A percentile compares a stretch with the other conserved stretches of the same genome.
phyloP scores from a whole-genome alignment of 2,888 invertebrate species.

The Anthrax anthrax region DNA sequence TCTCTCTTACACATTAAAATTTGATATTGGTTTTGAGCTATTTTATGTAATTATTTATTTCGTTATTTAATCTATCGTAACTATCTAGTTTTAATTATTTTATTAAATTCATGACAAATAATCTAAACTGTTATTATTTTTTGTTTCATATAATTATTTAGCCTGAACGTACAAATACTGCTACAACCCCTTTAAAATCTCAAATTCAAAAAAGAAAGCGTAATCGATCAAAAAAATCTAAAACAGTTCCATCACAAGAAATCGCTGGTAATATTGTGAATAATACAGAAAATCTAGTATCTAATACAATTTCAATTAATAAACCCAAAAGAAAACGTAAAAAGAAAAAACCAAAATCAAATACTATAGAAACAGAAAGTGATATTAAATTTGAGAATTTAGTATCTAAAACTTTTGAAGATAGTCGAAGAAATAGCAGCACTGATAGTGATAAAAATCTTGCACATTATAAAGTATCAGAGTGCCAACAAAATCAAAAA shows the following conservation, averaged over 20 bases:
- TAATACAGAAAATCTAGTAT: not conserved
- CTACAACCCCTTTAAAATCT: not conserved
- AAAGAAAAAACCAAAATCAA: not conserved
- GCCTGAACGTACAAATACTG: too few species aligned
- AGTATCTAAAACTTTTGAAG: conserved; percentile 14
- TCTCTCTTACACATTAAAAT: too few species aligned
- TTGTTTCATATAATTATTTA: too few species aligned
- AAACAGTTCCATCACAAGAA: not conserved
- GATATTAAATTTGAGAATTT: conserved; percentile 13
- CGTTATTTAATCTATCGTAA: too few species aligned
- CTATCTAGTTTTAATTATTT: too few species aligned
- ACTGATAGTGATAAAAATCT: not conserved
- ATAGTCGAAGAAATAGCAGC: conserved; percentile 4
- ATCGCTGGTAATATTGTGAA: not conserved
- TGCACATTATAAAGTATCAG: too few species aligned
- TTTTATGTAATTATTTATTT: too few species aligned
- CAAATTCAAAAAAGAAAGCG: not conserved
- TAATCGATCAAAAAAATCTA: conserved; percentile 1
- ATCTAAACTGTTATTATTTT: too few species aligned
- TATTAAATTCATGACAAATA: too few species aligned
- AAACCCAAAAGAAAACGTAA: not conserved
- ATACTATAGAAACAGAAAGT: not conserved
- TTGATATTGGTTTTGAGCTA: too few species aligned
- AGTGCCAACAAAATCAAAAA: not conserved
- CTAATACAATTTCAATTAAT: not conserved